These are phyloP conservation scores for Harlomillsia oculata DNA, from an alignment of 1,140 invertebrate species.

Conservation along the genomic window DNA sequence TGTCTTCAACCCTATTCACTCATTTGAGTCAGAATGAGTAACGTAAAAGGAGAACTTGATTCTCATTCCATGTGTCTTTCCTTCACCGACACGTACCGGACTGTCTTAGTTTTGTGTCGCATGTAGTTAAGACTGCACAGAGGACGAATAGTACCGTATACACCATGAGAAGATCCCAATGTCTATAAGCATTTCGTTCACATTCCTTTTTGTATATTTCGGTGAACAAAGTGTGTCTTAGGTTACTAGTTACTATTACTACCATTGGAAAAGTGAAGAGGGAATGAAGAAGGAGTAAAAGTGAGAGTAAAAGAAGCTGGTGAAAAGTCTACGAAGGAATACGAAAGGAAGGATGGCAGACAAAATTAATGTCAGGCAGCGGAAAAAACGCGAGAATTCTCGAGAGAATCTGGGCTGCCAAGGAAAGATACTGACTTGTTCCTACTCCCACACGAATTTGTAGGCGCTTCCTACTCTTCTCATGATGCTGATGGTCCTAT, in stretches of 20 bases:
- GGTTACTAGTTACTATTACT: neutral
- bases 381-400: slow-evolving; percentile 12
- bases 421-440: slow-evolving; percentile 17
- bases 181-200: neutral
- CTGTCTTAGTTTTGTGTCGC: no score
- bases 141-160: no score
- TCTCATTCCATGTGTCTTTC: neutral
- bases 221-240: neutral
- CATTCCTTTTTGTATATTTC: neutral
- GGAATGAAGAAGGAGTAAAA: neutral
- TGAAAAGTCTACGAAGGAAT: slow-evolving; percentile 11
- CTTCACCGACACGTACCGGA: no score
- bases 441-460: slow-evolving; percentile 11
- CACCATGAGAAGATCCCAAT: no score
- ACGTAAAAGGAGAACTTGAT: no score
- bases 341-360: slow-evolving; percentile 14
- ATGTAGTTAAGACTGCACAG: no score
- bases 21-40: no score
- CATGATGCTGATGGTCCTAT: no score
- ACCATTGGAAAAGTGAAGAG: neutral
- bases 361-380: slow-evolving; percentile 22
- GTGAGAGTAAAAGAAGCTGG: slow-evolving; percentile 4
- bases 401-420: slow-evolving; percentile 12
- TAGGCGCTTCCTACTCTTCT: no score
- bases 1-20: slow-evolving; percentile 9